Evolutionary conservation across 2,113 vertebrate genomes (phyloP).

Genomic region (Antigone vipio): DNA sequence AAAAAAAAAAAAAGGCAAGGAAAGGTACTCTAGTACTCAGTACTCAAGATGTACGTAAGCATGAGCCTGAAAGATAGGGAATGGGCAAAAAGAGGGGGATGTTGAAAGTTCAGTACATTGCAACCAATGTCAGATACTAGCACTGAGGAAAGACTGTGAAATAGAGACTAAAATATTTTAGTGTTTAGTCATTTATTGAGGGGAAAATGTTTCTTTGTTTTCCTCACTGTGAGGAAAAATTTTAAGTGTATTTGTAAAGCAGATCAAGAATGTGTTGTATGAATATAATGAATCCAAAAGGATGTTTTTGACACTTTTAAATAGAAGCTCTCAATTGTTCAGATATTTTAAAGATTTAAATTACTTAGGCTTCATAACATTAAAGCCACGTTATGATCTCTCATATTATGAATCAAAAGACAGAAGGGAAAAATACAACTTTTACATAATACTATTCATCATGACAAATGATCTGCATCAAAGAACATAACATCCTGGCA

Average conservation of each 20-base stretch:
- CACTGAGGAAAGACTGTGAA: neutral
- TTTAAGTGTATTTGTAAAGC: neutral
- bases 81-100: neutral
- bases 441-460: conserved; percentile 25
- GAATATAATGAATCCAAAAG: neutral
- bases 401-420: neutral
- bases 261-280: neutral
- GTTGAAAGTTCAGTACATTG: accelerated
- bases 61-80: neutral
- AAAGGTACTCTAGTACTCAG: neutral
- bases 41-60: neutral
- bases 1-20: neutral
- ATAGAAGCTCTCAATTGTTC: neutral
- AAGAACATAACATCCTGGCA: conserved; percentile 46
- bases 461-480: conserved; percentile 49
- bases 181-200: neutral
- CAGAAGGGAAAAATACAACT: conserved; percentile 25
- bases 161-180: neutral
- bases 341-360: neutral
- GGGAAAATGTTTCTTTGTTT: neutral
- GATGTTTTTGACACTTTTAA: neutral
- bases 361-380: neutral
- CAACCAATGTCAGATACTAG: neutral
- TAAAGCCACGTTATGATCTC: neutral
- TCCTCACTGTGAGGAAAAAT: neutral